These are phyloP conservation scores for Myiotriccus ornatus DNA, from an alignment of 2,797 vertebrate species.

Conservation along the genomic window DNA sequence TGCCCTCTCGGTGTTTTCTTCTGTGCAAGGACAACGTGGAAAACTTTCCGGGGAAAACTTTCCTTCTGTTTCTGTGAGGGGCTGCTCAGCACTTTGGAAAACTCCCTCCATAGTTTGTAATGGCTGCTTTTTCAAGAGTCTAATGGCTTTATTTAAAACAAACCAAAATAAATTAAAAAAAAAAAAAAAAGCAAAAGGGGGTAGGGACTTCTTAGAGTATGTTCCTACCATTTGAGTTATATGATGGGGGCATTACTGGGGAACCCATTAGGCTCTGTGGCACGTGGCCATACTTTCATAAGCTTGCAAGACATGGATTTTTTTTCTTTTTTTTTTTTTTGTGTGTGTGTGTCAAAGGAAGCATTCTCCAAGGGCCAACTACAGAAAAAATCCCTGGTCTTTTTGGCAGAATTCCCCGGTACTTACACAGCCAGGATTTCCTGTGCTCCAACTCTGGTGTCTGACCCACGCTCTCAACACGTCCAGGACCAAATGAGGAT, in stretches of 20 bases:
- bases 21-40: background rate
- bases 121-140: background rate
- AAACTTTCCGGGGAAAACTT: background rate
- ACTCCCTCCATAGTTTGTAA: background rate
- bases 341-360: background rate
- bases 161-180: background rate
- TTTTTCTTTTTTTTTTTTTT: background rate
- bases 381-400: background rate
- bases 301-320: background rate
- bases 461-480: background rate
- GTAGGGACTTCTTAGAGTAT: background rate
- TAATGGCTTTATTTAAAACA: background rate
- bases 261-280: background rate
- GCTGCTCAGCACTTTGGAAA: background rate
- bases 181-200: background rate
- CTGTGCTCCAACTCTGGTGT: background rate
- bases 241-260: background rate
- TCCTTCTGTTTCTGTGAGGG: background rate
- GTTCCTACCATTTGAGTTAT: background rate
- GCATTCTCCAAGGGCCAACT: background rate
- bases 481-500: background rate
- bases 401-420: conserved; percentile 14
- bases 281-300: background rate
- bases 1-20: background rate
- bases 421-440: background rate